These are phyloP conservation scores for Spizella passerina DNA, from an alignment of 2,797 vertebrate species.

Conservation along the genomic window DNA sequence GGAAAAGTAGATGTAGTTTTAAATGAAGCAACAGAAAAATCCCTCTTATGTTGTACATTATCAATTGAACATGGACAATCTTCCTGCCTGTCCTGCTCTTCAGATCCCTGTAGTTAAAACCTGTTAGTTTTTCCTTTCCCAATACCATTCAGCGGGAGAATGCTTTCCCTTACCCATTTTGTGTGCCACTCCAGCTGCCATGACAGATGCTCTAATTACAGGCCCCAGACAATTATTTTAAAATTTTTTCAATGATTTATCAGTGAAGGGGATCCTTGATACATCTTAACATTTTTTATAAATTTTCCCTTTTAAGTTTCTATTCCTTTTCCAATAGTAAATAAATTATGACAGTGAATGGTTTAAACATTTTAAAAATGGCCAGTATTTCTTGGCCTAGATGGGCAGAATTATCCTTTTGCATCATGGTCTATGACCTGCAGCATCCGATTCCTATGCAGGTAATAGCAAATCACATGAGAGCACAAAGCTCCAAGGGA, in stretches of 20 bases:
- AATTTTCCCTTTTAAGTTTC: not conserved
- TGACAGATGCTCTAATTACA: not conserved
- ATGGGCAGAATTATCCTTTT: not conserved
- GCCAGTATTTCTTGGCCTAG: not conserved
- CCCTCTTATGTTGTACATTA: not conserved
- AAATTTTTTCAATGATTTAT: not conserved
- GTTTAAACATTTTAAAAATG: not conserved
- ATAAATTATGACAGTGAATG: not conserved
- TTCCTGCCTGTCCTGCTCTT: not conserved
- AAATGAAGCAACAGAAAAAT: not conserved
- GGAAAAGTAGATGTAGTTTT: not conserved
- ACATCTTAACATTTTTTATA: not conserved
- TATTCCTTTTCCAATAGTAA: not conserved
- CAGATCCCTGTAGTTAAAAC: not conserved
- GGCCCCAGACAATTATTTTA: not conserved
- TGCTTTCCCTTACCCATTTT: not conserved
- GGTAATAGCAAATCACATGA: not conserved
- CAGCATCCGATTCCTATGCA: not conserved
- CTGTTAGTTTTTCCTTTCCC: not conserved
- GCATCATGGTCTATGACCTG: not conserved
- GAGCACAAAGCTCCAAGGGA: not conserved
- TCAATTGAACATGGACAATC: not conserved
- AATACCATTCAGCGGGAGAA: not conserved
- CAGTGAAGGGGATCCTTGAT: not conserved
- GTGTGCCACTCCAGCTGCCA: not conserved